Base-by-base conservation (phyloP, 1,140 invertebrate genomes). In the Zaprionus vittiger region DNA sequence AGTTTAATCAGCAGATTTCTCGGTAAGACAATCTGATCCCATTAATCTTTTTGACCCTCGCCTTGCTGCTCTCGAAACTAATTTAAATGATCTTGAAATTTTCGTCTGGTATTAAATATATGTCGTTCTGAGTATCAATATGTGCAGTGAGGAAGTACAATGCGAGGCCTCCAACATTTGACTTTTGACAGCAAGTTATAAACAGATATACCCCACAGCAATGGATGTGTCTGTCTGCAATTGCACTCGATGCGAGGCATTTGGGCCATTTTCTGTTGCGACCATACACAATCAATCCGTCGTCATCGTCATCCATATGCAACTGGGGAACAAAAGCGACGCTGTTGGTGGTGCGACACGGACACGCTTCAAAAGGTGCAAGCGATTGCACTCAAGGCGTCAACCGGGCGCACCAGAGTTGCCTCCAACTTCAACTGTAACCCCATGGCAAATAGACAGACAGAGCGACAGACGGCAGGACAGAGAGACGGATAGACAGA, bases 301-400 rank as follows among this genome's bases (percentile, higher is more conserved):
- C n/a, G 11, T 15, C 31, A 38, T 28, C 72, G 60, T 37, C 52
- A 69, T 28, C 52, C 56, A 54, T 73, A 73, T 68, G 55, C 47
- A 73, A 73, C 54, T 47, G 41, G 71, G 56, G 47, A 76, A 77
- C 69, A 73, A 72, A 72, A 72, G 74, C 69, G 70, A 56, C 70
- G 77, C 73, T 69, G 73, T 71, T 80, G 83, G 83, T 86, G 83
- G 77, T 87, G 83, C 77, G 67, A 81, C 76, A 87, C 73, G 77
- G 84, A 81, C 84, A 84, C 81, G 84, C 84, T 81, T 87, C 81
- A 84, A 87, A 87, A 87, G 84, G 84, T 89, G 84, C 84, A 83
- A 81, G 74, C 84, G 84, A 87, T 73, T 87, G 80, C 84, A 87
- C 85, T 87, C 74, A 84, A 83, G 81, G 71, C 79, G 79, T 79